Conservation (phyloP, 2,113 vertebrate species). For the Pseudorhombus dupliciocellatus region DNA sequence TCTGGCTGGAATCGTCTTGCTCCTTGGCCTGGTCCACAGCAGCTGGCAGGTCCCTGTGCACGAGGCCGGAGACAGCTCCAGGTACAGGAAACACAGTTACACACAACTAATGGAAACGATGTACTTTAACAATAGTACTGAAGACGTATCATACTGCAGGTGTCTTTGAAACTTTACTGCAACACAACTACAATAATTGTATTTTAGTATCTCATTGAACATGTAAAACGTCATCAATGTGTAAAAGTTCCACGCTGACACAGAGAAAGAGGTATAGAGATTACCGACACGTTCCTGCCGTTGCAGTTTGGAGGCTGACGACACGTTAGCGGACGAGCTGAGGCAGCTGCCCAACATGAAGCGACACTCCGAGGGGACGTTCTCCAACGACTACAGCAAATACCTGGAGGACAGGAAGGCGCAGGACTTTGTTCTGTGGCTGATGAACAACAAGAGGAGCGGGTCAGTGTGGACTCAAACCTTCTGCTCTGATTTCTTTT, state of each 20-base stretch:
- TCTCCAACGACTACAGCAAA: conserved; percentile 98
- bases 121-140: too few species aligned
- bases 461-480: conserved; percentile 77
- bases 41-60: conserved; percentile 89
- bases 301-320: conserved; percentile 81
- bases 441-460: conserved; percentile 95
- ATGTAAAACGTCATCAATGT: background rate
- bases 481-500: too few species aligned
- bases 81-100: conserved; percentile 63
- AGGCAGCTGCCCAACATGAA: conserved; percentile 84
- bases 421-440: conserved; percentile 94
- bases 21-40: conserved; percentile 85
- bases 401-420: conserved; percentile 92
- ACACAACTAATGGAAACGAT: background rate
- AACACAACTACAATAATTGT: too few species aligned
- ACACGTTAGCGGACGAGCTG: conserved; percentile 74
- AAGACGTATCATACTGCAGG: background rate
- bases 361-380: conserved; percentile 96
- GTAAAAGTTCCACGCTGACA: background rate
- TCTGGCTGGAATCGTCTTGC: conserved; percentile 84
- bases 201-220: too few species aligned
- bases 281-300: background rate
- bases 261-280: background rate
- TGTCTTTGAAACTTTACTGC: too few species aligned
- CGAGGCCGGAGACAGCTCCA: conserved; percentile 84